Conservation (phyloP, 1,140 invertebrate species). For the Lordiphosa stackelbergi region DNA sequence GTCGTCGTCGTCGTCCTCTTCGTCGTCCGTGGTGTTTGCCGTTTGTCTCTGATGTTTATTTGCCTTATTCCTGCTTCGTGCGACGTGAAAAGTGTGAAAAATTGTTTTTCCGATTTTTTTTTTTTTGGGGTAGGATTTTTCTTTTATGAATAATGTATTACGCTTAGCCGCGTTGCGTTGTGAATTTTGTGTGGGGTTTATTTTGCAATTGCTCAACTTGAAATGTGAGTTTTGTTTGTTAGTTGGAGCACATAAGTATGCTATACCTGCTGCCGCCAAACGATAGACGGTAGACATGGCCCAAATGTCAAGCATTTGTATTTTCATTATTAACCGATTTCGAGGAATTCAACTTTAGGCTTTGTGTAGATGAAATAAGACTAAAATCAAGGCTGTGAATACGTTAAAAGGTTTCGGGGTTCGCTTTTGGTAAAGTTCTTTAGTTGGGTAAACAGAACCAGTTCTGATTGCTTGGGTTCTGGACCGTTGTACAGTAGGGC, state of each 20-base stretch:
- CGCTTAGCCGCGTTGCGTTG: conserved; percentile 42
- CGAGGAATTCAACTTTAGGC: too few relatives aligned
- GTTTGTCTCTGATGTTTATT: conserved; percentile 27
- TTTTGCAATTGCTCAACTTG: conserved; percentile 46
- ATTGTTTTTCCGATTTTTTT: conserved; percentile 30
- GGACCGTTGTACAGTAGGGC: too few relatives aligned
- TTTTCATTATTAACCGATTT: too few relatives aligned
- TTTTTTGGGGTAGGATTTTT: conserved; percentile 24
- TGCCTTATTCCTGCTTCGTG: conserved; percentile 29
- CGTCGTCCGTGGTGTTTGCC: conserved; percentile 14
- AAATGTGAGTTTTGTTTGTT: conserved; percentile 14
- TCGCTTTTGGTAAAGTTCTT: too few relatives aligned
- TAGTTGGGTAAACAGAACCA: too few relatives aligned
- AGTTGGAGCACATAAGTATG: conserved; percentile 9
- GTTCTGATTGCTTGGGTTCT: too few relatives aligned
- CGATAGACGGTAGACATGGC: not conserved
- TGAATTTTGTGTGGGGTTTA: conserved; percentile 45
- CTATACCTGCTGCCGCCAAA: conserved; percentile 10
- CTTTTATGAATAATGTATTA: conserved; percentile 57
- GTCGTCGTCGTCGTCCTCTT: not conserved
- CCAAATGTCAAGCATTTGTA: too few relatives aligned
- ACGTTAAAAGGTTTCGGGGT: too few relatives aligned
- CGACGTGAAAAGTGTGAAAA: conserved; percentile 58
- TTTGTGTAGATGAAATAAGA: too few relatives aligned
- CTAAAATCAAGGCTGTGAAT: too few relatives aligned